Conservation (phyloP, 2,797 vertebrate genomes). For the Coluber constrictor region DNA sequence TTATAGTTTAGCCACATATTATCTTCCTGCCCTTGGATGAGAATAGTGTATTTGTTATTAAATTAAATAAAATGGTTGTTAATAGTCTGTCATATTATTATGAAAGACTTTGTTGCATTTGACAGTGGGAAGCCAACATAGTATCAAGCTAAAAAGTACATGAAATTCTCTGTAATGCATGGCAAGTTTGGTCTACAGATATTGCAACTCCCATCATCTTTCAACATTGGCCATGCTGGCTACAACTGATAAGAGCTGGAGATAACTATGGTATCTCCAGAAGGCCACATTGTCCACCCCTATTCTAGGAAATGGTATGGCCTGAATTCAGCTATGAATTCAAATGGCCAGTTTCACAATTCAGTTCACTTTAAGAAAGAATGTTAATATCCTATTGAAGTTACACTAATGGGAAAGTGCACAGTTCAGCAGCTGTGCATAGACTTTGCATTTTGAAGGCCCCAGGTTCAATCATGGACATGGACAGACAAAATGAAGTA, state of each 20-base stretch:
- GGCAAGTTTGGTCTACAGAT: background rate
- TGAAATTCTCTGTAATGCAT: background rate
- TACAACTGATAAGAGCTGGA: background rate
- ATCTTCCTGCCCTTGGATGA: background rate
- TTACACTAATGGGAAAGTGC: background rate
- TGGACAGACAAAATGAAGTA: background rate
- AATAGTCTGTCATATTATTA: background rate
- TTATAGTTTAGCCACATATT: background rate
- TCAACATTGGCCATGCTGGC: background rate
- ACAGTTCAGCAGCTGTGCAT: background rate
- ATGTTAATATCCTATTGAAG: background rate
- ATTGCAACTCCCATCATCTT: background rate
- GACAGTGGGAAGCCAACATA: background rate
- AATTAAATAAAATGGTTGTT: background rate
- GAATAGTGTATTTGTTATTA: background rate
- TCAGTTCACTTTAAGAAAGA: background rate
- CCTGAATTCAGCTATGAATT: background rate
- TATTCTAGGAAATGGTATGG: background rate
- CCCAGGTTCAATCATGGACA: background rate
- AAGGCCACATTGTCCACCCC: background rate
- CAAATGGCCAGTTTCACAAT: background rate
- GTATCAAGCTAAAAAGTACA: background rate
- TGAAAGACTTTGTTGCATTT: background rate
- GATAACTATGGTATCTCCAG: background rate
- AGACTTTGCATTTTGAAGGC: background rate